These are phyloP conservation scores for Dysmachus trigonus DNA, from an alignment of 2,888 invertebrate genomes.

Conservation along the genomic window DNA sequence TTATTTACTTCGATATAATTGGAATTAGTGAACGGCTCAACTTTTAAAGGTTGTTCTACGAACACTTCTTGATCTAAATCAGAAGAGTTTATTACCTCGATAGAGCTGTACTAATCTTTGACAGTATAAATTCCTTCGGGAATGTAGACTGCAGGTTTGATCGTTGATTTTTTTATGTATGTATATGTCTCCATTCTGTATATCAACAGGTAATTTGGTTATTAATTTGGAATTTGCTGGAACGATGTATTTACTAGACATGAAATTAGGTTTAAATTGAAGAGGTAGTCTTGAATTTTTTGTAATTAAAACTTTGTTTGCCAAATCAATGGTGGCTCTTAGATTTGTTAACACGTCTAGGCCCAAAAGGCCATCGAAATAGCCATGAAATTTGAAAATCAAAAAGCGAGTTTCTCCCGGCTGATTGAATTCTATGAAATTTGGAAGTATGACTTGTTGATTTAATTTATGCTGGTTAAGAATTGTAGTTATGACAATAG, in stretches of 20 bases:
- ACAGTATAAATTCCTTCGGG: constrained; percentile 44
- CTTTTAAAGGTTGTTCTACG: constrained; percentile 48
- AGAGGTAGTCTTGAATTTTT: not conserved
- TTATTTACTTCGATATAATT: constrained; percentile 45
- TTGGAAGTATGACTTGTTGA: not conserved
- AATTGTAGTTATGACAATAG: not conserved
- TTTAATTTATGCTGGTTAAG: not conserved
- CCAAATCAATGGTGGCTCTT: not conserved
- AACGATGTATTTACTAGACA: not conserved
- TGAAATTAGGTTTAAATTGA: not conserved
- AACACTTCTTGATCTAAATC: constrained; percentile 37
- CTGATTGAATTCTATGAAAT: not conserved
- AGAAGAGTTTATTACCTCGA: constrained; percentile 43
- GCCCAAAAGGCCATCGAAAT: not conserved
- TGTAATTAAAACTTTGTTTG: not conserved
- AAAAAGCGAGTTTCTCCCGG: not conserved
- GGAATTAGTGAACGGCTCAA: constrained; percentile 27
- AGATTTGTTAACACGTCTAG: not conserved
- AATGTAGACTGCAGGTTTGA: constrained; percentile 37
- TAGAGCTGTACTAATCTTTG: constrained; percentile 42
- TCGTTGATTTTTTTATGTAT: not conserved
- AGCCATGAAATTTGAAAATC: not conserved
- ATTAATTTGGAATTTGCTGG: not conserved
- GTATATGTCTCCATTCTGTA: not conserved
- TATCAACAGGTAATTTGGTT: not conserved